Base-by-base conservation (phyloP, 2,113 vertebrate species). In the Notiomystis cincta region DNA sequence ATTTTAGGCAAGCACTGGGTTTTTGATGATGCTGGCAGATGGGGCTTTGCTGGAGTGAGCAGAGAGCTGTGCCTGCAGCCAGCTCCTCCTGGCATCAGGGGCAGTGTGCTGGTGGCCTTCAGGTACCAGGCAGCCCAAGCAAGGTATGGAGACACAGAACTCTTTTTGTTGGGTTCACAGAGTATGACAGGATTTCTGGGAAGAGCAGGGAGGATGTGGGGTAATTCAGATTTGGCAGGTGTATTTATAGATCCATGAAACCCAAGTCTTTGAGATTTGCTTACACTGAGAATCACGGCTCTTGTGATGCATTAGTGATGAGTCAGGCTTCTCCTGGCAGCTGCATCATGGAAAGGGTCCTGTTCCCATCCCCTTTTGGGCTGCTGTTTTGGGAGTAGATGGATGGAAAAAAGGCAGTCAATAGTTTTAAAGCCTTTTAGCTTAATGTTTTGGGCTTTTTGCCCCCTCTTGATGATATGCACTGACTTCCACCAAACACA, bases 291-390 rank as follows among this genome's bases (percentile, higher is more conserved):
- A 91, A 72, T 93, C 69, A 35, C 0, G 0, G 69, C 81, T 94
- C 37, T 91, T 93, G 78, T 85, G 90, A 84, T 87, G 70, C 28
- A 33, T 62, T 66, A 16, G 27, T 4, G 21, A 62, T 91, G 84
- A 94, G 70, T 94, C 90, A 82, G 87, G 82, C 54, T 91, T 19
- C 65, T 95, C 57, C 90, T 51, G 44, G 70, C 81, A 96, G 90
- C 87, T 87, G 69, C 51, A 61, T 80, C 31, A 27, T 1, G 1
- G 45, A 33, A 69, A 56, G 25, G 17, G 42, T 81, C n/a, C 53
- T 80, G 47, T 82, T 66, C 53, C 48, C 33, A 42, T 66, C 23
- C 30, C 15, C 30, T 72, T 56, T 45, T 3, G 2, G 2, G 42
- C 42, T 86, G 38, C 48, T 75, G 8, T 64, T 77, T 78, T 37